These are phyloP conservation scores for Dipus sagitta DNA, from an alignment of 2,797 vertebrate species.

Conservation along the genomic window DNA sequence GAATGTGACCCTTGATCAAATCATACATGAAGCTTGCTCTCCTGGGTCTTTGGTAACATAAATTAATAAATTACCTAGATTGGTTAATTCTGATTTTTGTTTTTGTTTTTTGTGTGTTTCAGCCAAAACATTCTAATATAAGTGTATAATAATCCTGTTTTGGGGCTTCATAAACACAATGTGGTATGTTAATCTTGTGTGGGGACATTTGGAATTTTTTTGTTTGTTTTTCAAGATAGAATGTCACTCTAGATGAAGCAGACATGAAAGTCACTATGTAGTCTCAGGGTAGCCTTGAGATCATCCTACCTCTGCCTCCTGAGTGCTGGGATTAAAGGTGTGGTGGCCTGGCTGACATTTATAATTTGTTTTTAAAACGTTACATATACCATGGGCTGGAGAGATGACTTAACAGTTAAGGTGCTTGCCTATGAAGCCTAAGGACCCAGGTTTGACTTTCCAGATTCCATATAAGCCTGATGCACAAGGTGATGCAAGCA, in stretches of 20 bases:
- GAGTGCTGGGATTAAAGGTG: too few species aligned
- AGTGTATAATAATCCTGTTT: neutral
- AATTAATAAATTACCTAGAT: neutral
- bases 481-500: too few species aligned
- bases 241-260: too few species aligned
- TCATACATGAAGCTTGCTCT: neutral
- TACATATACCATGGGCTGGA: too few species aligned
- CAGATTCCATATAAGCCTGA: too few species aligned
- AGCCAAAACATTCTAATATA: neutral
- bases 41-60: neutral
- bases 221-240: neutral
- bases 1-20: neutral
- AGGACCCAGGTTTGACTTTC: too few species aligned
- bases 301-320: too few species aligned
- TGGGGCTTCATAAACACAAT: neutral
- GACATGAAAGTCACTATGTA: too few species aligned
- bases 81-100: neutral
- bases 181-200: neutral
- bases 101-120: neutral
- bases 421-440: too few species aligned
- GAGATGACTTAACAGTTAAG: too few species aligned
- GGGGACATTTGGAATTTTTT: slow-evolving; percentile 1
- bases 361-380: neutral
- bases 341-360: neutral
- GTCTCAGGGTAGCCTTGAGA: too few species aligned